Evolutionary conservation across 2,797 vertebrate genomes (phyloP), one percentile per base, ranked within the genome.

Genomic region (Gambelia wislizenii): DNA sequence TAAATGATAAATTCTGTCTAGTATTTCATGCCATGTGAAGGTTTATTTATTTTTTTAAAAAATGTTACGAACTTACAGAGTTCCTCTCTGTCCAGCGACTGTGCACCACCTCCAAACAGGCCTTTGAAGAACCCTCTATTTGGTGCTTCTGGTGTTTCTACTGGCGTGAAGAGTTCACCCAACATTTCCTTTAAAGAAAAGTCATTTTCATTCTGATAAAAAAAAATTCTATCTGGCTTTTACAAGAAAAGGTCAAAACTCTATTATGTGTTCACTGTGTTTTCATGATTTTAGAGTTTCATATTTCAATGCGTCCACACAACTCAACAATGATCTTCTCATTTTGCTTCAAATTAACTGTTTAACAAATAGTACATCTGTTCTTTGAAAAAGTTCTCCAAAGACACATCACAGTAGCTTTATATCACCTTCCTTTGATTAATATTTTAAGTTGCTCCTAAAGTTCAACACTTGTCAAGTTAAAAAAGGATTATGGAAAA

Each of bases 91-190:
- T 99, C 99, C 85, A 99, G 97, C 22, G 98, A 99, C 94, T 99
- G 99, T 22, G 99, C 98, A 78, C 99, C 99, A 87, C 99, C 99
- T 85, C 99, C 99, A 10, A 99, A 99, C 1, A 99, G 97, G 83
- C 99, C 99, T 97, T 99, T 99, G 95, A 99, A 99, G 97, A 99
- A 99, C 0, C 99, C 99, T 89, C 98, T 98, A 96, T 99, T 99
- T 0, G 99, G 99, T 59, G 99, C 99, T 95, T 99, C 99, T 77
- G 99, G 99, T 84, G 99, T 99, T 97, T 99, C 99, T 91, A 99
- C 98, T 82, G 98, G 99, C 92, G 98, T 99, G 94, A 99, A 99
- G 93, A 99, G 98, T 95, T 99, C 99, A 64, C 99, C 98, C 89
- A 99, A 94, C 99, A 99, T 99, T 97, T 99, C 99, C 99, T 99